Base-by-base conservation (phyloP, 2,888 invertebrate species). In the Yponomeuta plumbellus region DNA sequence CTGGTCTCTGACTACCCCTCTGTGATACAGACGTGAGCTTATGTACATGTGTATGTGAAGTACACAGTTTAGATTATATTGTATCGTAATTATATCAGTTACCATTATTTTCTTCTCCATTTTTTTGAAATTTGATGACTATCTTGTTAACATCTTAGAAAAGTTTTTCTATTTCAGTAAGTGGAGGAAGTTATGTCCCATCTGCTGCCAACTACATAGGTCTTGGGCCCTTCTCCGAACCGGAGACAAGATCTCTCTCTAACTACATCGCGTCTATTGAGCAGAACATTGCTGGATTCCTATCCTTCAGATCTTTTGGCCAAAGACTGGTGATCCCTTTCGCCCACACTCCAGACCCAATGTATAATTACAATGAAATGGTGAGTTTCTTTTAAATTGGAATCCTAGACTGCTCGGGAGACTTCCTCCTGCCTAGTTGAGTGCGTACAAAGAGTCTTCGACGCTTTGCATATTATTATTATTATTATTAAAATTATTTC, bases 301-400 rank as follows among this genome's bases (percentile, higher is more conserved):
- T 95, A 1, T 92, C 94, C 0, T 92, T 95, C 71, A 93, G 95
- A 72, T 92, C 93, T 0, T 95, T 93, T 75, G 94, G 94, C 0
- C 94, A 95, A 71, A 84, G 86, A 11, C 75, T 94, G 22, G 75
- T 94, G 10, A 84, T 93, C 20, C 94, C 94, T 0, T 94, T 92
- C 70, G 94, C 94, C 0, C 92, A 93, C 66, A 77, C 81, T 0
- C 78, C 76, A 0, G 79, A 77, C 0, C 82, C 80, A 0, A 78
- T 92, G 56, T 81, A 80, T 4, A 93, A 94, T 72, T 92, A 92
- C 65, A 66, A 84, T 69, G 81, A 88, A 1, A 85, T 88, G 85
- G 90, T 90, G 68, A 75, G 78, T 69, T 34, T 20, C 1, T 58
- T 20, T 13, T 58, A 11, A 34, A n/a, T 34, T 17, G 2, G 17